These are phyloP conservation scores for pig (Sus scrofa) DNA, from an alignment of 2,113 vertebrate genomes.

Conservation along the genomic window T2T-Sscrofa CM000824.6:28667001-28667500, in stretches of 20 bases:
- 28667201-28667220: conserved; percentile 53
- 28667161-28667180: conserved; percentile 19
- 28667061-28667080: neutral
- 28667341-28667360: neutral
- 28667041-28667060: neutral
- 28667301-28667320: conserved; percentile 61
- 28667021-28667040: neutral
- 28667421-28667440: neutral
- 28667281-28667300: conserved; percentile 57
- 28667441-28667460: neutral
- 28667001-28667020: neutral
- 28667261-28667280: conserved; percentile 52
- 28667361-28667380: neutral
- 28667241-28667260: conserved; percentile 70
- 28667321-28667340: conserved; percentile 29
- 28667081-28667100: neutral
- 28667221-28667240: conserved; percentile 25
- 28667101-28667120: neutral
- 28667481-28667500: neutral
- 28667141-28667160: neutral
- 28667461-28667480: neutral
- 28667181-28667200: conserved; percentile 55
- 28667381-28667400: conserved; percentile 21
- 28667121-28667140: conserved; percentile 27
- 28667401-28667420: conserved; percentile 10